Percentiles rank a stretch among this genome's conserved stretches.
These are phyloP conservation scores for Myiozetetes cayanensis DNA, from an alignment of 2,113 vertebrate species.

Conservation along the genomic window DNA sequence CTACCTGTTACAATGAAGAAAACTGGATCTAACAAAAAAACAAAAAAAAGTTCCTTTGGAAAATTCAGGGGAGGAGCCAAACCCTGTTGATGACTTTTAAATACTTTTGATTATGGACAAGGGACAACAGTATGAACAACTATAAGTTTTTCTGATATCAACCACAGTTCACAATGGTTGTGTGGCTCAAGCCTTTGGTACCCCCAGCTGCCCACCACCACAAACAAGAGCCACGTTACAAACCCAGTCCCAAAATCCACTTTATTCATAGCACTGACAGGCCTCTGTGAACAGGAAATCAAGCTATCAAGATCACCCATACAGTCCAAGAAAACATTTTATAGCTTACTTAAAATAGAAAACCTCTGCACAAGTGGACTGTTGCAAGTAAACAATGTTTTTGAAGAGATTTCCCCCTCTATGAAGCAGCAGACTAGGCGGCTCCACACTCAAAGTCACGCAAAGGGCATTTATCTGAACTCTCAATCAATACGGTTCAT, in stretches of 20 bases:
- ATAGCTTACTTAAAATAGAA: slow-evolving; percentile 56
- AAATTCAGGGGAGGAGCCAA: not conserved
- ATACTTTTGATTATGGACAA: not conserved
- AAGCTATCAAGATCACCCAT: not conserved
- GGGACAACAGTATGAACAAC: not conserved
- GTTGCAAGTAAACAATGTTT: slow-evolving; percentile 52
- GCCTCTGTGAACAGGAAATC: slow-evolving; percentile 24
- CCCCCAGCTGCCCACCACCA: not conserved
- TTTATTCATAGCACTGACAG: not conserved
- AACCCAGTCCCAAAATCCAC: not conserved
- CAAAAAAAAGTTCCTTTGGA: not conserved
- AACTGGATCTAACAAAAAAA: not conserved
- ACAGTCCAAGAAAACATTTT: slow-evolving; percentile 43
- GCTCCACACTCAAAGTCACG: slow-evolving; percentile 61
- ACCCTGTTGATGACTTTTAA: not conserved
- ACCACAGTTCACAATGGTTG: not conserved
- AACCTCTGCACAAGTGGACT: not conserved
- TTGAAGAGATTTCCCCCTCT: slow-evolving; percentile 53
- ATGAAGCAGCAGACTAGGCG: slow-evolving; percentile 49
- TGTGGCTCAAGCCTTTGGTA: not conserved
- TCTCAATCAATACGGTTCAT: slow-evolving; percentile 60
- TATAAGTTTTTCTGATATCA: not conserved
- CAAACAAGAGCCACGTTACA: not conserved
- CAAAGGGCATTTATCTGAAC: slow-evolving; percentile 66
- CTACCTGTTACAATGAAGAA: not conserved